Conservation (phyloP, 2,113 vertebrate genomes). For the Mohoua ochrocephala region DNA sequence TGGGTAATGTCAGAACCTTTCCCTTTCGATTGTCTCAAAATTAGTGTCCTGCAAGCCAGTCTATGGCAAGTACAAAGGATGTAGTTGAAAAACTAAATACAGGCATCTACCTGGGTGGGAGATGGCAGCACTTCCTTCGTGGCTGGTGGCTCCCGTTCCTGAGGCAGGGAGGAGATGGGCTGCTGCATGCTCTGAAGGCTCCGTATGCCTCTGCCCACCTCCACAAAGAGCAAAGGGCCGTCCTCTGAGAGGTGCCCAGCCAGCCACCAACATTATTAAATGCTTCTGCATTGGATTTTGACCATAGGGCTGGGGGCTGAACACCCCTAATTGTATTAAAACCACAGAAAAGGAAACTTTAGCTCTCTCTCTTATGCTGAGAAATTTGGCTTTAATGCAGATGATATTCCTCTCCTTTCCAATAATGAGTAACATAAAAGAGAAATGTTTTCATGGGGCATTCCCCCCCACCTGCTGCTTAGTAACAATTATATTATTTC, state of each 20-base stretch:
- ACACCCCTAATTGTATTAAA: background rate
- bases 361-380: background rate
- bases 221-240: background rate
- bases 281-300: background rate
- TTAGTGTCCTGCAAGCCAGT: background rate
- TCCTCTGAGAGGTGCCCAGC: no score
- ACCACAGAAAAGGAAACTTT: background rate
- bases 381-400: background rate
- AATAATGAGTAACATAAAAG: background rate
- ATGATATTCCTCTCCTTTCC: background rate
- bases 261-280: background rate
- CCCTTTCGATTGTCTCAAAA: background rate
- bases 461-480: fast-evolving
- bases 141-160: fast-evolving
- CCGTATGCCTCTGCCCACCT: background rate
- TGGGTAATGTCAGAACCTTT: background rate
- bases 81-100: background rate
- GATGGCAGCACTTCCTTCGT: fast-evolving
- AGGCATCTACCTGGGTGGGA: background rate
- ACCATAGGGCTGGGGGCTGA: background rate
- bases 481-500: background rate
- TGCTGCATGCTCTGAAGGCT: background rate
- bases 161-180: background rate
- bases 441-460: background rate
- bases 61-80: background rate